Evolutionary conservation across 2,888 invertebrate genomes (phyloP).

Genomic region (Geotrupes spiniger): DNA sequence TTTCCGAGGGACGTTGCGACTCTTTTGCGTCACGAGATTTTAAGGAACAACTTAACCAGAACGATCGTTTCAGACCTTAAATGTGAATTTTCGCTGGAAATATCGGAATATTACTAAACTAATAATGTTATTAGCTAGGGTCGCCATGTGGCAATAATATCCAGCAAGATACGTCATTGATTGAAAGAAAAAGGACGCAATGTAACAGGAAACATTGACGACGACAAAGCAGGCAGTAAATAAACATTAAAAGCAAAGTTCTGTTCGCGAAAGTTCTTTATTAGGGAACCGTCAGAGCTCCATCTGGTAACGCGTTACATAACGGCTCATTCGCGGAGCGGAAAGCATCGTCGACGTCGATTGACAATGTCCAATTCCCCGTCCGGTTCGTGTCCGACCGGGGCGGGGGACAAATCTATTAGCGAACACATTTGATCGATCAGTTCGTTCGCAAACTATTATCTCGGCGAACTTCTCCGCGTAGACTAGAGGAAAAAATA

Average conservation of each 20-base stretch:
- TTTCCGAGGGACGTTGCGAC: too few relatives aligned
- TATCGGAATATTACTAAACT: too few relatives aligned
- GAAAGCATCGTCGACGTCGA: slow-evolving; percentile 1
- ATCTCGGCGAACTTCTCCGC: too few relatives aligned
- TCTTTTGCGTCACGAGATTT: too few relatives aligned
- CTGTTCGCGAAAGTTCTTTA: slow-evolving; percentile 1
- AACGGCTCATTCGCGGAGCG: neutral
- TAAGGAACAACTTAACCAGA: too few relatives aligned
- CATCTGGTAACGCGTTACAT: neutral
- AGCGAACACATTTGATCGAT: too few relatives aligned
- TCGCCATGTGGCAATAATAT: too few relatives aligned
- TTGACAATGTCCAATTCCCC: slow-evolving; percentile 1
- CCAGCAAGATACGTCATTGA: neutral
- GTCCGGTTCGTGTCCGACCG: neutral
- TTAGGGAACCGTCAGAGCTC: neutral
- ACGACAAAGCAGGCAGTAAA: neutral
- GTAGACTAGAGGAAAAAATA: slow-evolving; percentile 1
- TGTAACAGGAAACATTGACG: too few relatives aligned
- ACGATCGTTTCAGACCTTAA: too few relatives aligned
- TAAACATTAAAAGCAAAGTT: slow-evolving; percentile 2
- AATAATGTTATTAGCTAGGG: too few relatives aligned
- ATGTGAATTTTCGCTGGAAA: too few relatives aligned
- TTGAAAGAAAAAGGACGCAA: neutral
- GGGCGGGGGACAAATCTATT: neutral
- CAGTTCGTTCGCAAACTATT: too few relatives aligned